Percentiles rank a stretch among this genome's conserved stretches.
Conservation (phyloP, 2,888 invertebrate species). For the Lepidocyrtoides sp. region DNA sequence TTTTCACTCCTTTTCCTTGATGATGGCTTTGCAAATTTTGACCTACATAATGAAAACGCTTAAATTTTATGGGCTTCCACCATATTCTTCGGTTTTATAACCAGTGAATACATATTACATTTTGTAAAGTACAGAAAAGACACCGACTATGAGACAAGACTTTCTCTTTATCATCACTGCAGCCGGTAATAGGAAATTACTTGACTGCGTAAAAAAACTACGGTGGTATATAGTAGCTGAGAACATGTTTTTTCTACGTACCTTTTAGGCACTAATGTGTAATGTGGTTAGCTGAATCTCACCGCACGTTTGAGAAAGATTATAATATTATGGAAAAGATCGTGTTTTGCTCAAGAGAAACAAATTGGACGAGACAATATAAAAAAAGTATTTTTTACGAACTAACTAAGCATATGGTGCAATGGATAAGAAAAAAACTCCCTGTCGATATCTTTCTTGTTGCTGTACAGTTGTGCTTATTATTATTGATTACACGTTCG, state of each 20-base stretch:
- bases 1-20: slow-evolving; percentile 1
- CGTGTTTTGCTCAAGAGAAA: not conserved
- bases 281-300: not conserved
- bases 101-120: too few species aligned
- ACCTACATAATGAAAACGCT: slow-evolving; percentile 67
- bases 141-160: not conserved
- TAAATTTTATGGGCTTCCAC: slow-evolving; percentile 60
- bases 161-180: not conserved
- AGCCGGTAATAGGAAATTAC: slow-evolving; percentile 44
- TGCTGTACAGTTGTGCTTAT: not conserved
- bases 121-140: not conserved
- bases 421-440: not conserved
- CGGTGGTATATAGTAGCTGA: not conserved
- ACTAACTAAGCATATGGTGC: not conserved
- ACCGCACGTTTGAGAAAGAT: not conserved
- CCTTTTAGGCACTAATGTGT: not conserved
- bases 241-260: not conserved
- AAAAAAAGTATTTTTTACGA: not conserved
- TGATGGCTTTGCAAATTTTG: slow-evolving; percentile 73
- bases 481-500: slow-evolving; percentile 39
- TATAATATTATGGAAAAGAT: not conserved
- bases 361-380: not conserved
- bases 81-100: slow-evolving; percentile 2
- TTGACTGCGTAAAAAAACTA: not conserved
- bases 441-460: not conserved